Evolutionary conservation across 2,888 invertebrate genomes (phyloP).

Genomic region (Cheilosia grossa): DNA sequence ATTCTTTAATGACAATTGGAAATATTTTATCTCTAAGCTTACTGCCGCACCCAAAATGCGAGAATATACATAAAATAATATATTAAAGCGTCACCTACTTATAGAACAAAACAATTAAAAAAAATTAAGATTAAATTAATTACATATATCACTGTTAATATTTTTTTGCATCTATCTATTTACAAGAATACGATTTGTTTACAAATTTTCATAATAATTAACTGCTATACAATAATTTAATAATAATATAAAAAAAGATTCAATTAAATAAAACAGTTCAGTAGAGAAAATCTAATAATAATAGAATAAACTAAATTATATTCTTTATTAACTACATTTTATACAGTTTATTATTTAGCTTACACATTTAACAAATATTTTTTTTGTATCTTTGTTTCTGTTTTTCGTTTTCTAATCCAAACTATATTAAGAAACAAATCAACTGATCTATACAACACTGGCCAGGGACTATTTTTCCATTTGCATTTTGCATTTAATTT

Average conservation of each 20-base stretch:
- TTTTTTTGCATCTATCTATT: conserved; percentile 52
- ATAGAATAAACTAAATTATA: conserved; percentile 43
- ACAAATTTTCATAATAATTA: conserved; percentile 61
- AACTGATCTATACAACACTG: conserved; percentile 60
- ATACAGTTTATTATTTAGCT: conserved; percentile 63
- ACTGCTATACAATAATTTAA: conserved; percentile 71
- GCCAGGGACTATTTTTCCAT: conserved; percentile 67
- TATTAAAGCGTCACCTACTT: conserved; percentile 66
- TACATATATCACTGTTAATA: conserved; percentile 74
- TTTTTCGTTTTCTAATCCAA: conserved; percentile 32
- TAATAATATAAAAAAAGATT: conserved; percentile 61
- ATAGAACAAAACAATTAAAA: conserved; percentile 48
- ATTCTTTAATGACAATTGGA: conserved; percentile 23
- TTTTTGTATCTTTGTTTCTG: conserved; percentile 9
- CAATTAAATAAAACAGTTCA: conserved; percentile 73
- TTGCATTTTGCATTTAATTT: conserved; percentile 10
- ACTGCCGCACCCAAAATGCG: conserved; percentile 6
- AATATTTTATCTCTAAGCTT: conserved; percentile 21
- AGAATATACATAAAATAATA: conserved; percentile 45
- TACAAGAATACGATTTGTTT: conserved; percentile 57
- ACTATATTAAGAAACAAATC: conserved; percentile 38
- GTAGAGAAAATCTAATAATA: conserved; percentile 23
- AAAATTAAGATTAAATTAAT: conserved; percentile 67
- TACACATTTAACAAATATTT: conserved; percentile 74
- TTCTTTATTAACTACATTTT: conserved; percentile 66